These are phyloP conservation scores for Vulpes lagopus DNA, from an alignment of 2,113 vertebrate genomes.

Conservation along the genomic window DNA sequence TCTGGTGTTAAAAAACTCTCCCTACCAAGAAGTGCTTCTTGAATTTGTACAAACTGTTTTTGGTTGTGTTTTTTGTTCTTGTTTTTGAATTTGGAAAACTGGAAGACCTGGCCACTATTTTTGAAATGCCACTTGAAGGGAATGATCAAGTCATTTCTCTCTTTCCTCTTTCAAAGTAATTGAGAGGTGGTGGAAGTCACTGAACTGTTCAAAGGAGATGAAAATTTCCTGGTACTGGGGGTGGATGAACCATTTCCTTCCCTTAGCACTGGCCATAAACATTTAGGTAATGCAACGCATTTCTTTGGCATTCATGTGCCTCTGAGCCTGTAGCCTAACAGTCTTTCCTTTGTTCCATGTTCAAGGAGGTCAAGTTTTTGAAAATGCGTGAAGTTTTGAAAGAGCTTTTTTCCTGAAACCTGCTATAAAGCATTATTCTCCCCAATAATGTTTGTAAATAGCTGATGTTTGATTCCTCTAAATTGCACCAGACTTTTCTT, in stretches of 20 bases:
- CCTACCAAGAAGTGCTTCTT: neutral
- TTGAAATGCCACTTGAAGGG: neutral
- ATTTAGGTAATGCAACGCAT: neutral
- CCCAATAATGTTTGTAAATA: conserved; percentile 37
- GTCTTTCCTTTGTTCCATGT: neutral
- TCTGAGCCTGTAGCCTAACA: neutral
- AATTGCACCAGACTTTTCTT: neutral
- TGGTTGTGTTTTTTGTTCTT: neutral
- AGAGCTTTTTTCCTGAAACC: neutral
- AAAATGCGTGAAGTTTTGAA: conserved; percentile 33
- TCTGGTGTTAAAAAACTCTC: neutral
- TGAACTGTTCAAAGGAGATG: neutral
- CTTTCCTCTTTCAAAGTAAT: neutral
- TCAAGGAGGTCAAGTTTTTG: conserved; percentile 54
- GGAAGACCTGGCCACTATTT: neutral
- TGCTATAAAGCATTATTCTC: conserved; percentile 3
- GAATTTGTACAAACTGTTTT: neutral
- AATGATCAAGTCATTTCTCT: neutral
- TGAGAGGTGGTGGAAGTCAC: neutral
- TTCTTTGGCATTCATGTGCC: neutral
- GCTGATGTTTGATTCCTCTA: neutral
- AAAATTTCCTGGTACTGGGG: neutral
- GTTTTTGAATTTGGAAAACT: neutral
- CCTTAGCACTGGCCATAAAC: neutral
- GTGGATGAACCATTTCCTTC: neutral